Conservation (phyloP, 1,140 invertebrate species). For the Diachasmimorpha longicaudata region DNA sequence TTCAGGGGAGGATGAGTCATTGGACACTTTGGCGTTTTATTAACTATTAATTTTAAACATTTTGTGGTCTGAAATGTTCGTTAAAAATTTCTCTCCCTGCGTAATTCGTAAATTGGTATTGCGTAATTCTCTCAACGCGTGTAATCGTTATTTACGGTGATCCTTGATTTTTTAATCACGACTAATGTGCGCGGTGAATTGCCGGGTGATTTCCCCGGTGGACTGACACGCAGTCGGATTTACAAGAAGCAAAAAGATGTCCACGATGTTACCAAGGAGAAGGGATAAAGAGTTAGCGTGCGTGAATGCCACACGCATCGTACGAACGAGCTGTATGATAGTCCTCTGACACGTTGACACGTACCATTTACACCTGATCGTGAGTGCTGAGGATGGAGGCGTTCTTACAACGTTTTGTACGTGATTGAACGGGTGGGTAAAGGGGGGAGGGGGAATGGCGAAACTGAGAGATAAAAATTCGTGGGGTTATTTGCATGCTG, state of each 20-base stretch:
- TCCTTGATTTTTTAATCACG: conserved; percentile 28
- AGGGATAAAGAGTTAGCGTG: neutral
- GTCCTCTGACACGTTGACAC: conserved; percentile 39
- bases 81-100: neutral
- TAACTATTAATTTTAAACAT: too few species aligned
- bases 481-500: conserved; percentile 27
- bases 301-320: conserved; percentile 4
- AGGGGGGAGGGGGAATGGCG: neutral
- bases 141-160: conserved; percentile 48
- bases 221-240: conserved; percentile 17
- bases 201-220: conserved; percentile 22
- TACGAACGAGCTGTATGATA: conserved; percentile 24
- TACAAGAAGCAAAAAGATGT: neutral
- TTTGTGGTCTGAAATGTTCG: too few species aligned
- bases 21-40: too few species aligned
- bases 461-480: conserved; percentile 6
- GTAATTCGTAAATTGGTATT: neutral
- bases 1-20: too few species aligned
- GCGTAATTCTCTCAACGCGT: neutral
- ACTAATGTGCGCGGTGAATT: conserved; percentile 44
- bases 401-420: neutral
- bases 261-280: conserved; percentile 20
- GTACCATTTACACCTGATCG: conserved; percentile 44
- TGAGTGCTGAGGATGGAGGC: conserved; percentile 27
- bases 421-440: neutral